These are phyloP conservation scores for Orbicella faveolata DNA, from an alignment of 64 coral and sea anemone species.

Conservation along the genomic window DNA sequence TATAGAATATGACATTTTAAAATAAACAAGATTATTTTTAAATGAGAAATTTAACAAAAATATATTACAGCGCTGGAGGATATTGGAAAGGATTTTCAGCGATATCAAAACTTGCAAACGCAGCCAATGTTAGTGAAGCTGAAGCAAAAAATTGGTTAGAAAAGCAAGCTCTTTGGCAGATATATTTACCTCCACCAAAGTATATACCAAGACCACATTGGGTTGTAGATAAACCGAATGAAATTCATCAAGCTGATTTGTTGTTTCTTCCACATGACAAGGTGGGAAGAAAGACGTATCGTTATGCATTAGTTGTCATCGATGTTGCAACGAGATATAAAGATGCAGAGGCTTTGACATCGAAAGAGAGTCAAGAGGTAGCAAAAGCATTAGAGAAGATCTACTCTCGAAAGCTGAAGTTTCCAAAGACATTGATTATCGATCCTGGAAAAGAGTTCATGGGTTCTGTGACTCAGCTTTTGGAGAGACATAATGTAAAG, in stretches of 20 bases:
- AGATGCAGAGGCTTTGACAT: conserved; percentile 3
- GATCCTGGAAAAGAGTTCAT: conserved; percentile 44
- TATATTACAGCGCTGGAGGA: conserved; percentile 30
- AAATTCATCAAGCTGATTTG: conserved; percentile 64
- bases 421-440: too few species aligned
- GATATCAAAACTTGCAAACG: conserved; percentile 38
- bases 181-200: conserved; percentile 46
- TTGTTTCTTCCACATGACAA: conserved; percentile 59
- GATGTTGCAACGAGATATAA: conserved; percentile 60
- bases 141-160: conserved; percentile 55
- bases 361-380: too few species aligned
- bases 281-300: conserved; percentile 60
- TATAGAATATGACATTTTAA: too few species aligned
- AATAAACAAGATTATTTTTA: background rate
- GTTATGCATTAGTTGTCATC: conserved; percentile 55
- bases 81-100: too few species aligned
- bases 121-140: conserved; percentile 12
- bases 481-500: conserved; percentile 36
- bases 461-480: conserved; percentile 45
- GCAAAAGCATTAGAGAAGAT: too few species aligned
- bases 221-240: conserved; percentile 44
- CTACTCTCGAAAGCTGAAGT: too few species aligned
- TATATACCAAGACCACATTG: conserved; percentile 58
- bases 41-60: conserved; percentile 20
- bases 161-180: conserved; percentile 21